These are phyloP conservation scores for Rhingia rostrata DNA, from an alignment of 2,888 invertebrate genomes.

Conservation along the genomic window DNA sequence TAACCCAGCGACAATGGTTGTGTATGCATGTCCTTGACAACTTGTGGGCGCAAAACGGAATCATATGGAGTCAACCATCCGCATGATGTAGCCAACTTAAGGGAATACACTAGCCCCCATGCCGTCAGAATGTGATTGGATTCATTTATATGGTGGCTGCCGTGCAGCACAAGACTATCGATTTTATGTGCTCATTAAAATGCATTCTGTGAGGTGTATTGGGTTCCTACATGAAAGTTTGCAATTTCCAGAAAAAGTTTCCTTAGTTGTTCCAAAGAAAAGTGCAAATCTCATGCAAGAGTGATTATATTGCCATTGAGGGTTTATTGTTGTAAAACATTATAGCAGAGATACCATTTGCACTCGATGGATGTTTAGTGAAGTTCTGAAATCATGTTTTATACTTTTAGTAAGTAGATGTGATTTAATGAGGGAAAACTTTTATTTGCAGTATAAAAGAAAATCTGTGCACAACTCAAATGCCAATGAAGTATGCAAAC, in stretches of 20 bases:
- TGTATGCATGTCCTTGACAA: constrained; percentile 48
- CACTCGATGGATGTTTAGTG: constrained; percentile 6
- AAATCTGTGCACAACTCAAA: not conserved
- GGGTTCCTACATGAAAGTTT: constrained; percentile 14
- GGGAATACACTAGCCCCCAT: constrained; percentile 34
- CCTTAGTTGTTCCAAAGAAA: not conserved
- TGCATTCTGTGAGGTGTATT: constrained; percentile 24
- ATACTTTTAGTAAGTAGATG: not conserved
- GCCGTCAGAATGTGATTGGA: constrained; percentile 30
- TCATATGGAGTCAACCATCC: constrained; percentile 24
- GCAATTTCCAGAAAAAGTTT: constrained; percentile 1
- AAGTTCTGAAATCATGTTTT: constrained; percentile 19
- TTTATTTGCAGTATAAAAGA: not conserved
- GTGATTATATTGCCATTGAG: not conserved
- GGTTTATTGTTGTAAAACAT: constrained; percentile 5
- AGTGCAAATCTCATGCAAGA: not conserved
- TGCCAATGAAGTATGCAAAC: too few species aligned
- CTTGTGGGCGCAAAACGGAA: constrained; percentile 3
- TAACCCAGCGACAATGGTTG: not conserved
- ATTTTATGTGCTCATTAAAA: constrained; percentile 57
- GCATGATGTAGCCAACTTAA: constrained; percentile 23
- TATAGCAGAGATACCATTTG: not conserved
- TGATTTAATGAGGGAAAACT: not conserved
- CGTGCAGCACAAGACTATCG: constrained; percentile 44
- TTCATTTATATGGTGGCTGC: constrained; percentile 31